phyloP scores from a whole-genome alignment of 2,113 vertebrate genomes.

The Salvelinus namaycush region DNA sequence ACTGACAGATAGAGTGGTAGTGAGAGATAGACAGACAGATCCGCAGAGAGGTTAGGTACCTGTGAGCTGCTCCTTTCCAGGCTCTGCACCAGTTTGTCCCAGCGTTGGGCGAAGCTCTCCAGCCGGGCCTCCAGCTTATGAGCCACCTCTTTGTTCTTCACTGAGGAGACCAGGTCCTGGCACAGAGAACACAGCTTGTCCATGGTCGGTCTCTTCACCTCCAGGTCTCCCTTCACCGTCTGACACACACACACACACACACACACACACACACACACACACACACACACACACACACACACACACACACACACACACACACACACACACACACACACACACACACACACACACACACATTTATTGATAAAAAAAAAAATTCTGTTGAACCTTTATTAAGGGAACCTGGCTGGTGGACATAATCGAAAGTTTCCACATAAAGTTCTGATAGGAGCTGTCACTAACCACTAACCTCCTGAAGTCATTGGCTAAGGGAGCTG shows the following conservation, averaged over 20 bases:
- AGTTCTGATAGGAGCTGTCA: neutral
- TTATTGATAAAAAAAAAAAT: no score
- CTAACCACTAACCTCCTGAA: neutral
- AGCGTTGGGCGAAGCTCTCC: constrained; percentile 85
- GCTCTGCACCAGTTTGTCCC: constrained; percentile 87
- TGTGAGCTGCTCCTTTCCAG: constrained; percentile 83
- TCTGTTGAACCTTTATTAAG: no score
- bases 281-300: neutral
- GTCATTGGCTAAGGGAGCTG: neutral
- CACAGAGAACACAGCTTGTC: constrained; percentile 85
- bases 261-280: neutral
- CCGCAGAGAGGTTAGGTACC: constrained; percentile 62
- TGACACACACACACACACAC: constrained; percentile 64
- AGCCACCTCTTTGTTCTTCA: constrained; percentile 89
- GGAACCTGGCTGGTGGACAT: neutral
- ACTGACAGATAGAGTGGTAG: neutral
- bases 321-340: neutral
- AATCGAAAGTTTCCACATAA: neutral
- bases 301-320: constrained; percentile 4
- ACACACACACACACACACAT: neutral
- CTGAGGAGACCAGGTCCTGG: constrained; percentile 84
- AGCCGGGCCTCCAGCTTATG: constrained; percentile 85
- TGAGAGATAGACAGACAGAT: no score
- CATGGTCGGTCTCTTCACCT: constrained; percentile 87
- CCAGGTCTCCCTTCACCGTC: constrained; percentile 88